Conservation (phyloP, 92 coral and sea anemone species). For the Palythoa caribaeorum region DNA sequence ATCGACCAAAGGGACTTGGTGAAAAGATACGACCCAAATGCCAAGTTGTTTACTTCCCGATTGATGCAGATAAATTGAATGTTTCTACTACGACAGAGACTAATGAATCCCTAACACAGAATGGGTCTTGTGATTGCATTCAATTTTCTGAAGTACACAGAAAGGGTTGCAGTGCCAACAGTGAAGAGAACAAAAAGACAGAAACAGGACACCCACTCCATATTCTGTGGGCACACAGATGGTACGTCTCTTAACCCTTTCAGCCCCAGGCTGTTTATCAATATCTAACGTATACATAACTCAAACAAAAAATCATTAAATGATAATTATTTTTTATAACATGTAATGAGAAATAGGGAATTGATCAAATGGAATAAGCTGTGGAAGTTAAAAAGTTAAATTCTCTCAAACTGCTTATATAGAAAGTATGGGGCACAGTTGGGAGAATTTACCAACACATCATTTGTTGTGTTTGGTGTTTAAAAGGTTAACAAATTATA, state of each 20-base stretch:
- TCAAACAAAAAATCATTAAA: too few relatives aligned
- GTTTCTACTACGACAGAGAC: not conserved
- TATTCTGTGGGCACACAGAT: constrained; percentile 97
- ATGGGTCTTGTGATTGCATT: not conserved
- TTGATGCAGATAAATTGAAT: constrained; percentile 11
- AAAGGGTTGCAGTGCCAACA: not conserved
- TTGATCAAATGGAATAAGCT: too few relatives aligned
- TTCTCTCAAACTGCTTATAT: too few relatives aligned
- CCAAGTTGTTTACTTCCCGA: constrained; percentile 85
- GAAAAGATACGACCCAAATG: constrained; percentile 82
- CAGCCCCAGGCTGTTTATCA: too few relatives aligned
- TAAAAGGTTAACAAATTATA: too few relatives aligned
- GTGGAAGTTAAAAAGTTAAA: too few relatives aligned
- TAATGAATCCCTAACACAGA: not conserved
- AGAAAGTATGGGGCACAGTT: too few relatives aligned
- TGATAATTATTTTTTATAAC: too few relatives aligned
- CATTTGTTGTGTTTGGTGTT: too few relatives aligned
- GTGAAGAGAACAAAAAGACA: not conserved
- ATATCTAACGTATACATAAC: too few relatives aligned
- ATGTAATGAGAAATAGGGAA: too few relatives aligned
- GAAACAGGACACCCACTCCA: constrained; percentile 64
- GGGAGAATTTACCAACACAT: too few relatives aligned
- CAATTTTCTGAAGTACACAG: not conserved
- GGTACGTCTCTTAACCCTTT: constrained; percentile 69
- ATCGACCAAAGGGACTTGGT: constrained; percentile 78